phyloP scores from a whole-genome alignment of 30 jellyfish, hydroid and myxozoan species.

The Morbakka virulenta region DNA sequence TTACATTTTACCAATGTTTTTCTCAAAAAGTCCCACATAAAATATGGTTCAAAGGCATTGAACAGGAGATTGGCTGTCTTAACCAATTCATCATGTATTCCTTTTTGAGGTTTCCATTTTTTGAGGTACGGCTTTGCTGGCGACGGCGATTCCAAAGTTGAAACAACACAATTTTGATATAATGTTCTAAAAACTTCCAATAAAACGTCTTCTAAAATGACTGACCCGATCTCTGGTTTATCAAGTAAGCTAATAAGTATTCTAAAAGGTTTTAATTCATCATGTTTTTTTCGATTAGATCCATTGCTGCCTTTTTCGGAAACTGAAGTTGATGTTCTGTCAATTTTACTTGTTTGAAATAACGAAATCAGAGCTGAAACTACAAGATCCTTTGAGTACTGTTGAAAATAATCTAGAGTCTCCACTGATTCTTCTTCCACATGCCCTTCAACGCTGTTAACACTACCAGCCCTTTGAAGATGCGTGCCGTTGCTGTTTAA shows the following conservation, averaged over 20 bases:
- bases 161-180: constrained; percentile 45
- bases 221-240: constrained; percentile 93
- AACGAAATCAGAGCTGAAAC: constrained; percentile 71
- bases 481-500: constrained; percentile 44
- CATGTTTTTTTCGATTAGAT: neutral
- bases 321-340: neutral
- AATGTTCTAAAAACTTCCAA: constrained; percentile 77
- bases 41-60: constrained; percentile 84
- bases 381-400: constrained; percentile 54
- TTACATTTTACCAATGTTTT: constrained; percentile 43
- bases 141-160: neutral
- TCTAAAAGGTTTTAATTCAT: constrained; percentile 81
- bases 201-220: constrained; percentile 76
- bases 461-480: constrained; percentile 30
- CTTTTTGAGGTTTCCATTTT: neutral
- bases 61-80: constrained; percentile 83
- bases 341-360: constrained; percentile 10
- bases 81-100: constrained; percentile 52
- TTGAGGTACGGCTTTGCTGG: constrained; percentile 26
- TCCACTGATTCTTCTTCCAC: constrained; percentile 37
- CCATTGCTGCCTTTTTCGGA: neutral
- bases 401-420: constrained; percentile 53
- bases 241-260: constrained; percentile 82
- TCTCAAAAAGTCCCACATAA: constrained; percentile 83
- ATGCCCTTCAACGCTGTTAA: neutral